Base-by-base conservation (phyloP, 2,888 invertebrate species). In the Pristionchus fissidentatus region DNA sequence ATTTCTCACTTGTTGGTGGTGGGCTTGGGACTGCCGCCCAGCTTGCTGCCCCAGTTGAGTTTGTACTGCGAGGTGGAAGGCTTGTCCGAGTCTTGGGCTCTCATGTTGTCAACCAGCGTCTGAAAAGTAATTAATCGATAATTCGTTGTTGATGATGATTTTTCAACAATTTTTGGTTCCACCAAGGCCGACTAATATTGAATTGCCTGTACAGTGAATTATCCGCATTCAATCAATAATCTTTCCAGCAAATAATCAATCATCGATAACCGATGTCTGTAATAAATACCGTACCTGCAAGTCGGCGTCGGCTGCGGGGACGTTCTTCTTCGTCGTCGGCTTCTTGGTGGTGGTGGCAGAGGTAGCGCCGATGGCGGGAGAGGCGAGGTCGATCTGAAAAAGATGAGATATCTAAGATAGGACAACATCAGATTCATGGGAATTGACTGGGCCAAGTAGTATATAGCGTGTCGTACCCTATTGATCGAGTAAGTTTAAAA, bases 31-130 rank as follows among this genome's bases (percentile, higher is more conserved):
- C 85, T 87, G 13, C 66, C 83, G 84, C 86, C 87, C 55, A 88
- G 86, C 26, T 90, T 83, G 29, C 81, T 86, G 70, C 90, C 90
- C 90, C 90, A 91, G 85, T 91, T 87, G 84, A 91, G 85, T 10
- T 83, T 85, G 73, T 89, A 86, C 78, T 89, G 89, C 13, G 85
- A 46, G 1, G 86, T 43, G 15, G 81, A 46, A n/a, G 90, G 88
- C 55, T 88, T 84, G 82, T 91, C 91, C n/a, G 85, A 86, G 84
- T 91, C 91, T 32, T 85, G 88, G 10, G 78, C 85, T 84, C 89
- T 87, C 89, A 91, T 90, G 29, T 86, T 83, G 81, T 88, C 88
- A 38, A 91, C 88, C 32, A 90, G 84, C 38, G 86, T 83, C 84
- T 70, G 75, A 19, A 75, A 49, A 32, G 46, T 13, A n/a, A 7